Base-by-base conservation (phyloP, 2,797 vertebrate species). In the Enoplosus armatus region DNA sequence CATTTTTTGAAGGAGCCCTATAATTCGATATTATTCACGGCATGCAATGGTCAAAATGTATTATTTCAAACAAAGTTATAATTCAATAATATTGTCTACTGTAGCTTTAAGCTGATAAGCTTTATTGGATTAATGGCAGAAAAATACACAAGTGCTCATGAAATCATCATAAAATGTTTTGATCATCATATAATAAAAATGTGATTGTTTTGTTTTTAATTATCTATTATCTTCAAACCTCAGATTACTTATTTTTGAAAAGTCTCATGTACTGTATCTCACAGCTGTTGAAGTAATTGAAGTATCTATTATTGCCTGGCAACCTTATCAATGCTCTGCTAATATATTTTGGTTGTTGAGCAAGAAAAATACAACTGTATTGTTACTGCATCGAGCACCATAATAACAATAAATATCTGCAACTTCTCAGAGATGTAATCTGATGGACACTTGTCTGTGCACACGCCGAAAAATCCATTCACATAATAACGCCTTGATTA, bases 351-450 rank as follows among this genome's bases (percentile, higher is more conserved):
- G 54, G 33, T 66, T 72, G 43, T 62, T 50, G 26, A 27, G 35
- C 62, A 45, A 18, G 20, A 27, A 24, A 24, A 39, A 27, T 5
- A 20, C 18, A 3, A 24, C 18, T 41, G 16, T 14, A 16, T 39
- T 58, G 27, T 50, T 9, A 8, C 26, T 14, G 26, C 48, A 33
- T 3, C 27, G 31, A 75, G 15, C 7, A 2, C 37, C 31, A 69
- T 29, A 31, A 58, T 16, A 70, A 55, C 29, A 70, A 54, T 14
- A 24, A 33, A 47, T 24, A 67, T 41, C 5, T 20, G 22, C 37
- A 18, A 33, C 59, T 45, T 59, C 53, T 29, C 59, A 55, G 64
- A 37, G 37, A 48, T 45, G 58, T 60, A 54, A 85, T 76, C 31
- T 72, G 75, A 79, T 62, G 31, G 50, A 74, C 72, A 63, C 14